Evolutionary conservation across 2,888 invertebrate species (phyloP), one percentile per base, ranked within the genome.

Genomic region (Bimastos eiseni): DNA sequence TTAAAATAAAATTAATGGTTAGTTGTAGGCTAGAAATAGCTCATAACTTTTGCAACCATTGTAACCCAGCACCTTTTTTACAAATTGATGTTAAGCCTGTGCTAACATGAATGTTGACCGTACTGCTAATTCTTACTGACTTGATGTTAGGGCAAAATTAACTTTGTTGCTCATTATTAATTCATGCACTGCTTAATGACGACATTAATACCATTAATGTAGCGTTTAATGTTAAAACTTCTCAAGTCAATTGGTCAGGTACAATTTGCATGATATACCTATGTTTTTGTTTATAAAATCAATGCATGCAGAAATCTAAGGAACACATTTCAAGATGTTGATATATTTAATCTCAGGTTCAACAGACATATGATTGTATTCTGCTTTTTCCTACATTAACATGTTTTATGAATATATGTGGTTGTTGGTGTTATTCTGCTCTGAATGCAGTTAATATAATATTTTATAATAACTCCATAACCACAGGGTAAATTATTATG

Each of bases 401-500:
- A 70, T n/a, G 70, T 70, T 70, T 70, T 8, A n/a, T 30, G 70
- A 11, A 55, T 55, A 55, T 70, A 30, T n/a, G 70, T n/a, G 6
- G 70, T 70, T 70, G 49, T 70, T 70, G 70, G 70, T n/a, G 30
- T 70, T 70, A 70, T 70, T 70, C 30, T 70, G 70, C n/a, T 70
- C n/a, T 70, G n/a, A 70, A 70, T n/a, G 70, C n/a, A 70, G 30
- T 70, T 70, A 70, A 70, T 70, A n/a, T 70, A 70, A 70, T n/a
- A n/a, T 6, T n/a, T 30, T 70, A 70, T 8, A 30, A 49, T 24
- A 49, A 21, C 21, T 49, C 21, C 24, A 5, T 49, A 24, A 49
- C 24, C n/a, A 70, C 17, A 1, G 70, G 49, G 49, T 15, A 49
- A 49, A 49, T 49, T 49, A 49, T 49, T 49, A 70, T n/a, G n/a